Percentiles rank a stretch among this genome's conserved stretches.
Conservation (phyloP, 2,113 vertebrate genomes). For the Cacatua alba region DNA sequence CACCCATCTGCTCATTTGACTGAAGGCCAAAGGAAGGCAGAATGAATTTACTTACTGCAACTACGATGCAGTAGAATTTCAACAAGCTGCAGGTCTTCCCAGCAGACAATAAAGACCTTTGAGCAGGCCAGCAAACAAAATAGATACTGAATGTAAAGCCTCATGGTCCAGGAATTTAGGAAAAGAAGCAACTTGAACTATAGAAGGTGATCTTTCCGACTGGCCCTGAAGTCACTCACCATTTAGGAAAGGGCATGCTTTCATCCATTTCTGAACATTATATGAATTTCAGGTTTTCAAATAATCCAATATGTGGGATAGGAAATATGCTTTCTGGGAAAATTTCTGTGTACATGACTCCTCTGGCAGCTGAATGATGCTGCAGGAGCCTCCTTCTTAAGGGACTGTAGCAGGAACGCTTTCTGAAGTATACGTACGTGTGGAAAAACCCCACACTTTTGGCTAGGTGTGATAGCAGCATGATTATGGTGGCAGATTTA, state of each 20-base stretch:
- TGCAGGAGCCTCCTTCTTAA: neutral
- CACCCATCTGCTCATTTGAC: neutral
- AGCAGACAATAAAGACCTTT: neutral
- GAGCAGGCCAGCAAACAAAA: neutral
- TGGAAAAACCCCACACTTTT: too few relatives aligned
- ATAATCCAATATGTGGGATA: neutral
- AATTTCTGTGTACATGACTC: neutral
- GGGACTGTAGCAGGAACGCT: neutral
- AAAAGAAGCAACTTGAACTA: neutral
- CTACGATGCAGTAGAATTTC: neutral
- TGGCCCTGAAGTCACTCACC: neutral
- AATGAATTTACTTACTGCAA: neutral
- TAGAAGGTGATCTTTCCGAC: neutral
- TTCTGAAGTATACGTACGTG: neutral
- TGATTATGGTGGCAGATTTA: neutral
- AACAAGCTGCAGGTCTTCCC: neutral
- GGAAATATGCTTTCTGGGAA: neutral
- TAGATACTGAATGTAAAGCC: neutral
- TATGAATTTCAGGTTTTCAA: neutral
- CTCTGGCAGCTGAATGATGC: neutral
- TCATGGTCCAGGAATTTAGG: neutral
- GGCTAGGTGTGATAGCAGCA: neutral
- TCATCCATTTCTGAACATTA: neutral
- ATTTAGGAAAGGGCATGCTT: neutral
- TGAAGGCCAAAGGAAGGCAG: neutral